Base-by-base conservation (phyloP, 2,888 invertebrate species). In the Tetrapedia diversipes region DNA sequence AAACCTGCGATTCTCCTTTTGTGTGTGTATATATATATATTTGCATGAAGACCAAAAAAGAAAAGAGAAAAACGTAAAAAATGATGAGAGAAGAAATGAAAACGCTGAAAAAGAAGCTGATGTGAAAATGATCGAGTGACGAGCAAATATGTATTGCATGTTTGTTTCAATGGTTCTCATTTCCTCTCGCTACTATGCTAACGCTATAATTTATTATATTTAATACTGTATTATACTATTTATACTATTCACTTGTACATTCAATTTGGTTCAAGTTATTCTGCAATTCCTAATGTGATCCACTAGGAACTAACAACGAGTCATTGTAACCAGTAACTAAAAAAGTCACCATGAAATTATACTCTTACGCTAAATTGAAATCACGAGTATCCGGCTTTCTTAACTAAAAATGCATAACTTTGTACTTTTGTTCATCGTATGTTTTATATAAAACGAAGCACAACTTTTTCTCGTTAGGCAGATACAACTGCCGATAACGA, bases 111-210 rank as follows among this genome's bases (percentile, higher is more conserved):
- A n/a, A 66, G 34, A 67, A 71, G 61, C 61, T 72, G 66, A 29
- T 63, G n/a, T 72, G 75, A 54, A 45, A 43, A 63, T 71, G 72
- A 78, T 66, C 34, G 45, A 54, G 24, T 60, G 47, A 19, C 63
- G 70, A 65, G 60, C 32, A 45, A n/a, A 45, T 27, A 57, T 43
- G 41, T 65, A 41, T 66, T 53, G 43, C 27, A 60, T 10, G 57
- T 51, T 39, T 49, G 79, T 70, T 32, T 79, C 74, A 79, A 79
- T 80, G 68, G 74, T 71, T 70, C 72, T 67, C 70, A 67, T 54
- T 61, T 68, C 59, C 59, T 59, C n/a, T 14, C 22, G 4, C n/a
- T n/a, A n/a, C n/a, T n/a, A n/a, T n/a, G n/a, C n/a, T n/a, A n/a
- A n/a, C n/a, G n/a, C 64, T 61, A 45, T 49, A 61, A 19, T 16